A percentile compares a stretch with the other conserved stretches of the same genome.
These are phyloP conservation scores for Strongylocentrotus purpuratus DNA, from an alignment of 35 echinoderm and acorn worm genomes.

Conservation along the genomic window DNA sequence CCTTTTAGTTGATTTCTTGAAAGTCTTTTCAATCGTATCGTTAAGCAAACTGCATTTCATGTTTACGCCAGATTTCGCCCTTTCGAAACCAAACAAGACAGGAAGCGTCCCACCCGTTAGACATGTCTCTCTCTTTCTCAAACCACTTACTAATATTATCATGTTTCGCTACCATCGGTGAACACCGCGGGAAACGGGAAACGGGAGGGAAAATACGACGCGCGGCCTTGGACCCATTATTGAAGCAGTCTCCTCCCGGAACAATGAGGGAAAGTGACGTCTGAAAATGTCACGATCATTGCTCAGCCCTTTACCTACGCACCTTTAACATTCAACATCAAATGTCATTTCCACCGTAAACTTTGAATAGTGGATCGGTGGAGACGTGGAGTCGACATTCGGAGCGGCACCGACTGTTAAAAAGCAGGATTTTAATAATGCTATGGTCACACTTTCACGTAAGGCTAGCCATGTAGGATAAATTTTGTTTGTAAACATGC, in stretches of 20 bases:
- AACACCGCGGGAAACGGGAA: not conserved
- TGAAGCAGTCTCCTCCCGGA: not conserved
- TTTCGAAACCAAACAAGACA: not conserved
- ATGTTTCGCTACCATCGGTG: not conserved
- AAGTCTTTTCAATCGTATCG: too few species aligned
- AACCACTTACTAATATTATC: not conserved
- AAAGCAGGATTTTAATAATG: not conserved
- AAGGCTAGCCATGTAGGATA: too few species aligned
- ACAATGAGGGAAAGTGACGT: constrained; percentile 17
- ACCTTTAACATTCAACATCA: constrained; percentile 38
- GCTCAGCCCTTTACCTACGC: not conserved
- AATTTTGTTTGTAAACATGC: not conserved
- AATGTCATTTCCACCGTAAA: constrained; percentile 29
- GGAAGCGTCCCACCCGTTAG: not conserved
- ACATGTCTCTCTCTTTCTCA: not conserved
- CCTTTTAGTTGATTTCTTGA: too few species aligned
- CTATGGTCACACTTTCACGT: not conserved
- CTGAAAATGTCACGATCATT: constrained; percentile 24
- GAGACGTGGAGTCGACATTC: not conserved
- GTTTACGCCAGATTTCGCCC: not conserved
- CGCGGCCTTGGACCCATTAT: not conserved
- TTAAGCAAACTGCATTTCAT: too few species aligned
- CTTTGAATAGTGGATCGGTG: not conserved
- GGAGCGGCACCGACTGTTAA: not conserved
- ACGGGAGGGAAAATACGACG: not conserved